These are phyloP conservation scores for Drosophila asahinai DNA, from an alignment of 1,140 invertebrate species.

Conservation along the genomic window DNA sequence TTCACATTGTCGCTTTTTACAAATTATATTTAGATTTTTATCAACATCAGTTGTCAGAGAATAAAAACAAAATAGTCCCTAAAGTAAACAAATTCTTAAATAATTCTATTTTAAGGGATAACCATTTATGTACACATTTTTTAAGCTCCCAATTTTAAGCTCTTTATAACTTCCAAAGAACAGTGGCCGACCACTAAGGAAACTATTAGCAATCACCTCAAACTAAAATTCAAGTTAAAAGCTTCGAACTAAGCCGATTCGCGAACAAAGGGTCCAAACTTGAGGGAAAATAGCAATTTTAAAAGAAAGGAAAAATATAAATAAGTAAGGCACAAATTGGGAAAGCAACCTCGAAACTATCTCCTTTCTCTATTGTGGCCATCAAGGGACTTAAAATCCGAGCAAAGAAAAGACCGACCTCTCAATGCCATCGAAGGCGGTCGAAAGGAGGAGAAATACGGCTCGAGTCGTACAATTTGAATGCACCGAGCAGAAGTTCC, in stretches of 20 bases:
- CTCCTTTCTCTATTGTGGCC: conserved; percentile 3
- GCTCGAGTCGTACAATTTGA: conserved; percentile 34
- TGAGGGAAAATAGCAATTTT: conserved; percentile 21
- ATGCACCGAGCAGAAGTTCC: conserved; percentile 11
- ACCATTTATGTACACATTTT: no score
- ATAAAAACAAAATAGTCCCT: no score
- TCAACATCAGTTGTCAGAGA: no score
- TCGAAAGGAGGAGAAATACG: conserved; percentile 31
- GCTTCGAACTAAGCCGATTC: conserved; percentile 14
- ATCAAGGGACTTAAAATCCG: conserved; percentile 29
- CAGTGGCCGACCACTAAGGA: not conserved
- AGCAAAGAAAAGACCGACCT: not conserved
- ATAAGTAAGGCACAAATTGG: conserved; percentile 10
- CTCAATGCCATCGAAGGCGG: not conserved
- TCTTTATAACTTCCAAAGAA: not conserved
- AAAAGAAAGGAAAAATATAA: conserved; percentile 4
- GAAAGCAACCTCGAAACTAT: conserved; percentile 8
- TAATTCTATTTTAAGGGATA: no score
- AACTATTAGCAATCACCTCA: not conserved
- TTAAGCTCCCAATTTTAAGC: no score
- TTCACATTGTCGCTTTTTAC: no score
- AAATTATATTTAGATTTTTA: no score
- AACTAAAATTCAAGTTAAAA: not conserved
- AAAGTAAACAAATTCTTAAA: no score
- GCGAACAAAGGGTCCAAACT: not conserved